Conservation (phyloP, 2,797 vertebrate species). For the Pipistrellus pipistrellus region DNA sequence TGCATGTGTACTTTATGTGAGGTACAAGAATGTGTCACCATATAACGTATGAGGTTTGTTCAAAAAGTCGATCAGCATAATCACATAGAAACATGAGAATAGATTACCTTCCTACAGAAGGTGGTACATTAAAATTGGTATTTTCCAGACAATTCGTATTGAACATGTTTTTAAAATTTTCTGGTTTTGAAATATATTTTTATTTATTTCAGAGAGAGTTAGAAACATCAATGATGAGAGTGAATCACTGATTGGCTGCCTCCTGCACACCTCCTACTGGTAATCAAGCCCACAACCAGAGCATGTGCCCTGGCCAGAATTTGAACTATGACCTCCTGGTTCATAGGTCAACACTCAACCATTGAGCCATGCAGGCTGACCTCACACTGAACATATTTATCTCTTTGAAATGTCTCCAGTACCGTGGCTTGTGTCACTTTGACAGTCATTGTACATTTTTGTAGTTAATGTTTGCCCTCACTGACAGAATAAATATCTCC, state of each 20-base stretch:
- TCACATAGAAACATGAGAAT: background rate
- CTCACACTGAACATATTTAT: background rate
- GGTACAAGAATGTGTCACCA: background rate
- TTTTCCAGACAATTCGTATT: constrained; percentile 25
- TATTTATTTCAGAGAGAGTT: no score
- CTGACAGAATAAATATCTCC: constrained; percentile 7
- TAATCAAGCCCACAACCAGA: no score
- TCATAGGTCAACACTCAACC: no score
- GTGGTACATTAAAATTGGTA: background rate
- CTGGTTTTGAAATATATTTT: no score
- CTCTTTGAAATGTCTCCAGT: background rate
- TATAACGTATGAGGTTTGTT: background rate
- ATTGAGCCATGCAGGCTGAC: no score
- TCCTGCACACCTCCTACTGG: no score
- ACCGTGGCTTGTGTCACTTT: background rate
- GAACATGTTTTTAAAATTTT: background rate
- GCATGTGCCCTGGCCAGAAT: no score
- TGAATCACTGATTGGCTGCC: no score
- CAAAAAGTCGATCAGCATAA: background rate
- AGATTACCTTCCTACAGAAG: background rate
- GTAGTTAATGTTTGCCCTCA: constrained; percentile 8
- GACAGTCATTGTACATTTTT: background rate
- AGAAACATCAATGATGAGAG: no score
- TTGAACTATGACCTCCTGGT: no score
- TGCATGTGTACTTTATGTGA: background rate